Conservation (phyloP, 2,113 vertebrate species). For the Madoqua kirkii region DNA sequence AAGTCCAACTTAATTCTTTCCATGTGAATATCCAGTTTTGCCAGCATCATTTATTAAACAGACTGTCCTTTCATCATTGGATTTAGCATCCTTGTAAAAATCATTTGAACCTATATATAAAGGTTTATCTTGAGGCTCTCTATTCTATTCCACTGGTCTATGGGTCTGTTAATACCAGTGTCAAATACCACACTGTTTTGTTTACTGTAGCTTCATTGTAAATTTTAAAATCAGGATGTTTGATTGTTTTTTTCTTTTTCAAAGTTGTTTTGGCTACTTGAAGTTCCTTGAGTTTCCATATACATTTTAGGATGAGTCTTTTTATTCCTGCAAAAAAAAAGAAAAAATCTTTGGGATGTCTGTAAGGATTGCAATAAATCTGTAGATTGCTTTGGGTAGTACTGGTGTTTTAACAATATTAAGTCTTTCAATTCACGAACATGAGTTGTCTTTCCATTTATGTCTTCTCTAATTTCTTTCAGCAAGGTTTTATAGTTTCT, state of each 20-base stretch:
- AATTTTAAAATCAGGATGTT: neutral
- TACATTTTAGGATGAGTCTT: neutral
- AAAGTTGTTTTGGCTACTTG: neutral
- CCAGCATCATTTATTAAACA: neutral
- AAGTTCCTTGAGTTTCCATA: neutral
- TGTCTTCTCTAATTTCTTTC: neutral
- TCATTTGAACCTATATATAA: neutral
- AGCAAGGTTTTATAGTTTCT: neutral
- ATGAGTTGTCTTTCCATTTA: neutral
- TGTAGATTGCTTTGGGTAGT: neutral
- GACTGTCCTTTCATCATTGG: neutral
- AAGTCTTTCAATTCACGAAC: neutral
- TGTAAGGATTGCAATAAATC: neutral
- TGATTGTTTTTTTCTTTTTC: neutral
- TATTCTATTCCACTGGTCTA: neutral
- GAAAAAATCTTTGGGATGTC: neutral
- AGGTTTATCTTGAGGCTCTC: neutral
- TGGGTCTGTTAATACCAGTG: neutral
- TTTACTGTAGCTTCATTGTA: neutral
- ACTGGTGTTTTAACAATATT: neutral
- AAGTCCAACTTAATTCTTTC: neutral
- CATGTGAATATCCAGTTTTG: neutral
- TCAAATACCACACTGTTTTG: neutral
- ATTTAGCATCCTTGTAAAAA: neutral
- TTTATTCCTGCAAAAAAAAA: neutral